Conservation (phyloP, 2,113 vertebrate genomes). For the Butorides virescens region DNA sequence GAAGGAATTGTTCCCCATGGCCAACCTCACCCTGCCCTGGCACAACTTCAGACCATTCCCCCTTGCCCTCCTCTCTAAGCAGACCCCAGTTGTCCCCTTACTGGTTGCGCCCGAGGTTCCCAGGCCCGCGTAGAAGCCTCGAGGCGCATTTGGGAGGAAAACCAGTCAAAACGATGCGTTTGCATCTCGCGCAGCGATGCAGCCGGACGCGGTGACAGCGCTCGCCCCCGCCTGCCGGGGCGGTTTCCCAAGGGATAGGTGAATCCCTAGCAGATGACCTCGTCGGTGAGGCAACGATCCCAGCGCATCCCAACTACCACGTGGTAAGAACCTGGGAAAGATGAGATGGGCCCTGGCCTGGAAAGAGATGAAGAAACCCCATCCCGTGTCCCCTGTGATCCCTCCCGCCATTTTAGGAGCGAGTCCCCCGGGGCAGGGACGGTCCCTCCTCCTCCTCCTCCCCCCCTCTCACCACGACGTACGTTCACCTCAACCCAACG, state of each 20-base stretch:
- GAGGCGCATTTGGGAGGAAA: fast-evolving
- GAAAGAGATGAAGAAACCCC: not conserved
- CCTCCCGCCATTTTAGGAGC: not conserved
- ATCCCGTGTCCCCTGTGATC: fast-evolving
- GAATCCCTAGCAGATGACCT: too few species aligned
- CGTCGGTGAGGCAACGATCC: not conserved
- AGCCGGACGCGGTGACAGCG: too few species aligned
- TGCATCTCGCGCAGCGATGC: fast-evolving
- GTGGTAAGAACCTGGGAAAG: not conserved
- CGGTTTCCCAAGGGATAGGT: not conserved
- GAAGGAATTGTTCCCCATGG: too few species aligned
- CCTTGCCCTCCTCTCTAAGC: not conserved
- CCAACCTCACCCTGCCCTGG: too few species aligned
- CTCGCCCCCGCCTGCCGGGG: not conserved
- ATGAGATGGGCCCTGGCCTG: not conserved
- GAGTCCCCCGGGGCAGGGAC: not conserved
- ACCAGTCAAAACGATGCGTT: too few species aligned
- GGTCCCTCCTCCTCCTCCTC: not conserved
- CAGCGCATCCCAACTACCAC: fast-evolving
- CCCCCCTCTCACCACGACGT: not conserved
- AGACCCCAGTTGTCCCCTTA: not conserved
- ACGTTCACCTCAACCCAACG: not conserved
- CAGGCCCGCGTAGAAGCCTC: not conserved
- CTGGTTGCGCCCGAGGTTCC: not conserved
- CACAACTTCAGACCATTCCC: too few species aligned